A percentile compares a stretch with the other conserved stretches of the same genome.
Evolutionary conservation across 2,888 invertebrate genomes (phyloP).

Genomic region (Pseudococcus longispinus): DNA sequence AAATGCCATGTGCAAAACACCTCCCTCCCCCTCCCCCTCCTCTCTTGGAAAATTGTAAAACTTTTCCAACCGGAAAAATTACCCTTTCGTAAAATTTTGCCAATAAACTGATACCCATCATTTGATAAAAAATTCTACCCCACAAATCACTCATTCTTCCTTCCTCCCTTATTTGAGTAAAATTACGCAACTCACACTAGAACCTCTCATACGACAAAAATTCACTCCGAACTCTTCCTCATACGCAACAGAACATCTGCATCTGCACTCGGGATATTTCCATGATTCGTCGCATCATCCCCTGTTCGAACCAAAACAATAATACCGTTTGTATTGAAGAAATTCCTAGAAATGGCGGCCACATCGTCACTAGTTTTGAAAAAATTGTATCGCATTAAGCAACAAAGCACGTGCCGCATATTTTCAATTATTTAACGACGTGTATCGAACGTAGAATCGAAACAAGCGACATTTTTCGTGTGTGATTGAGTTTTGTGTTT

Average conservation of each 20-base stretch:
- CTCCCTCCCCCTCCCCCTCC: too few species aligned
- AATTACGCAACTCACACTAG: neutral
- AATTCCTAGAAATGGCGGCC: constrained; percentile 13
- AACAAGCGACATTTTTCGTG: constrained; percentile 50
- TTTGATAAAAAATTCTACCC: too few species aligned
- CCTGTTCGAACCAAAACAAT: constrained; percentile 2
- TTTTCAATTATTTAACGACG: constrained; percentile 44
- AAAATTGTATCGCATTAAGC: constrained; percentile 43
- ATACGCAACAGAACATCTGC: neutral
- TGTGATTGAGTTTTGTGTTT: constrained; percentile 33
- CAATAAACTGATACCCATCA: too few species aligned
- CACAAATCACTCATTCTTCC: too few species aligned
- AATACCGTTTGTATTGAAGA: neutral
- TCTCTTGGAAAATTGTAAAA: too few species aligned
- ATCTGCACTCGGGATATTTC: neutral
- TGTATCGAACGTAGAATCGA: constrained; percentile 36
- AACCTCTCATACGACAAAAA: neutral
- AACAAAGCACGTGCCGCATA: constrained; percentile 50
- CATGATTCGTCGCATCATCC: neutral
- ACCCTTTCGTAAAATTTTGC: too few species aligned
- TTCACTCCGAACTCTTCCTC: neutral
- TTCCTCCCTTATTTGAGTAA: too few species aligned
- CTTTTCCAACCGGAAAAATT: too few species aligned
- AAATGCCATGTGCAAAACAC: too few species aligned
- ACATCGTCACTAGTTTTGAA: neutral